Base-by-base conservation (phyloP, 1,140 invertebrate species). In the Scaptomyza hsui region DNA sequence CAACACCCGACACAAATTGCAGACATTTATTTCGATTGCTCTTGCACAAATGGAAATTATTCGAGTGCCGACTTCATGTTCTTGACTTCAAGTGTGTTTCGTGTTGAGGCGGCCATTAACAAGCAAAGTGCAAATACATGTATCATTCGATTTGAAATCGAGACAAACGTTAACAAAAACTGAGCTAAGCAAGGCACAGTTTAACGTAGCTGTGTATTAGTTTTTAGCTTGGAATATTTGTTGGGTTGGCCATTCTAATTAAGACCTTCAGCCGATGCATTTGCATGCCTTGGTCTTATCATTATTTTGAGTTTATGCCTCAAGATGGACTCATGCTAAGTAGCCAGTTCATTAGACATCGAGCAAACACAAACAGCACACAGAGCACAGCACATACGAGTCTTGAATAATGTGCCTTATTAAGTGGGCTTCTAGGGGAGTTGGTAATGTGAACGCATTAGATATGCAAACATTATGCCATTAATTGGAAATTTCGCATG, bases 401-500 rank as follows among this genome's bases (percentile, higher is more conserved):
- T 42, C 56, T 49, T 85, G 80, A 62, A 83, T 85, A 83, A 83
- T 83, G 49, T 63, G 61, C 56, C 26, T 61, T 64, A 83, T 83
- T 76, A 80, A 80, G 80, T 69, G 52, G 62, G 72, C 19, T 47
- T 21, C 32, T 16, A 56, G 52, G 51, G 35, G 15, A 2, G 19
- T 3, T 42, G 37, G 37, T 19, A 53, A 29, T 39, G 26, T 52
- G 52, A 47, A 16, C 45, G 81, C 62, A 74, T 81, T 64, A 69
- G 65, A 47, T 79, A 88, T 72, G 64, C 78, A 75, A 81, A 69
- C 67, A 88, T 86, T 81, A 78, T 72, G 81, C 59, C 60, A 72
- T 79, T 88, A 86, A 86, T 81, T 86, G 82, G 70, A 81, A 75
- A 85, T 86, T 29, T 56, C 67, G 49, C 67, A 74, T 86, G 81